Evolutionary conservation across 2,113 vertebrate species (phyloP).

Genomic region (Tinamus guttatus): DNA sequence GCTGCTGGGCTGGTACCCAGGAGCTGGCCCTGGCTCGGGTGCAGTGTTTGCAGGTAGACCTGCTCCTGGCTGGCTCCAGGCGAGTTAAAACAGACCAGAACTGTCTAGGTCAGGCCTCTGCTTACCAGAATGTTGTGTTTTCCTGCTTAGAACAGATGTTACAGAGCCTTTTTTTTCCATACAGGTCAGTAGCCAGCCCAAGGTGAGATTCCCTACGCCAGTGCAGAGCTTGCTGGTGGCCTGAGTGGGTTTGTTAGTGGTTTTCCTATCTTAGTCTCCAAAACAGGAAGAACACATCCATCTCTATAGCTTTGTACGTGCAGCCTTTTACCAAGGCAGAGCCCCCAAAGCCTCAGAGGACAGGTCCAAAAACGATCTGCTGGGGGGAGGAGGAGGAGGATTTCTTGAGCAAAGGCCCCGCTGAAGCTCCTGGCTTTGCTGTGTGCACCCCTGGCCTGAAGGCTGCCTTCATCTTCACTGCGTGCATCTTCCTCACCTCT

Average conservation of each 20-base stretch:
- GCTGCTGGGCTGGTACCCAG: neutral
- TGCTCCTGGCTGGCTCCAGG: neutral
- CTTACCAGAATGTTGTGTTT: neutral
- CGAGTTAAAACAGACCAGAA: neutral
- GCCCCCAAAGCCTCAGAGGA: neutral
- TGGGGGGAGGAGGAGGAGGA: neutral
- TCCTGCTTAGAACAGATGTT: neutral
- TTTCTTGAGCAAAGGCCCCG: neutral
- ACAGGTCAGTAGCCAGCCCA: neutral
- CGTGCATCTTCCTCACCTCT: neutral
- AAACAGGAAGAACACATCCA: rapidly evolving
- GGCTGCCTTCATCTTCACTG: neutral
- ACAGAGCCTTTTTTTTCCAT: rapidly evolving
- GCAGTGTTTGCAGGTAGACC: neutral
- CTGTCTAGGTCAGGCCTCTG: neutral
- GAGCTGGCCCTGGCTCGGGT: rapidly evolving
- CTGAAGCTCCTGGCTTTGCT: neutral
- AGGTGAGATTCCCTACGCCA: neutral
- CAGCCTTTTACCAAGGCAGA: neutral
- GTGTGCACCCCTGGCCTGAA: neutral
- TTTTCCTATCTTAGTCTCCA: neutral
- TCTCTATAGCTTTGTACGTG: rapidly evolving
- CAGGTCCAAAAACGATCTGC: rapidly evolving
- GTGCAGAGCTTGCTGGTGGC: rapidly evolving
- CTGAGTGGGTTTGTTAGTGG: rapidly evolving